Conservation (phyloP, 2,113 vertebrate species). For the Forbesichthys agassizii region DNA sequence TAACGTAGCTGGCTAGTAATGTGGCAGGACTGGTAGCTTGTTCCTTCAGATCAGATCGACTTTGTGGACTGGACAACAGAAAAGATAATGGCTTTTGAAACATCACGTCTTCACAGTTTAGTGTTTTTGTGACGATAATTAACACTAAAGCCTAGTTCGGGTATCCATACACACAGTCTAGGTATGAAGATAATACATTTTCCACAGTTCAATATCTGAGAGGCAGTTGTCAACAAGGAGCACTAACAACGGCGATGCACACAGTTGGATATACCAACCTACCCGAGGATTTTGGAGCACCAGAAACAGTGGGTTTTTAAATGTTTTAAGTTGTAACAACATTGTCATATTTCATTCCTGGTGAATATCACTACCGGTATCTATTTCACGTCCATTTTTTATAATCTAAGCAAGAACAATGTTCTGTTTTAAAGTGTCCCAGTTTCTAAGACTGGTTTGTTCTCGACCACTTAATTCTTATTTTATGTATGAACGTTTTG, state of each 20-base stretch:
- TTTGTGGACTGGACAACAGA: slow-evolving; percentile 3
- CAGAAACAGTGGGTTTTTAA: background rate
- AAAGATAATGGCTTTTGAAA: background rate
- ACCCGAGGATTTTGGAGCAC: background rate
- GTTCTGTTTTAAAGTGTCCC: background rate
- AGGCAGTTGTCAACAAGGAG: too few species aligned
- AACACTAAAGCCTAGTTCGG: background rate
- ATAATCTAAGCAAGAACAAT: slow-evolving; percentile 9
- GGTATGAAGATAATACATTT: background rate
- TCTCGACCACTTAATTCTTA: background rate
- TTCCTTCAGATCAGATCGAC: background rate
- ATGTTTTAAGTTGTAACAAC: background rate
- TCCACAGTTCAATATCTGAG: too few species aligned
- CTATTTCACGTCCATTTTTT: background rate
- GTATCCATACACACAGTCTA: background rate
- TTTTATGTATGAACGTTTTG: too few species aligned
- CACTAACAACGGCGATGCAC: too few species aligned
- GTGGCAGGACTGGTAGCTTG: slow-evolving; percentile 36
- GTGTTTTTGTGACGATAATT: background rate
- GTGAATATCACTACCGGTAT: slow-evolving; percentile 9
- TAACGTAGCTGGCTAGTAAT: slow-evolving; percentile 33
- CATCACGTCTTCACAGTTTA: background rate
- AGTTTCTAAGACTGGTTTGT: background rate
- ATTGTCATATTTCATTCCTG: slow-evolving; percentile 4
- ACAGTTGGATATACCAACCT: too few species aligned